Evolutionary conservation across 2,113 vertebrate genomes (phyloP), one percentile per base, ranked within the genome.

Genomic region (Thunnus thynnus): DNA sequence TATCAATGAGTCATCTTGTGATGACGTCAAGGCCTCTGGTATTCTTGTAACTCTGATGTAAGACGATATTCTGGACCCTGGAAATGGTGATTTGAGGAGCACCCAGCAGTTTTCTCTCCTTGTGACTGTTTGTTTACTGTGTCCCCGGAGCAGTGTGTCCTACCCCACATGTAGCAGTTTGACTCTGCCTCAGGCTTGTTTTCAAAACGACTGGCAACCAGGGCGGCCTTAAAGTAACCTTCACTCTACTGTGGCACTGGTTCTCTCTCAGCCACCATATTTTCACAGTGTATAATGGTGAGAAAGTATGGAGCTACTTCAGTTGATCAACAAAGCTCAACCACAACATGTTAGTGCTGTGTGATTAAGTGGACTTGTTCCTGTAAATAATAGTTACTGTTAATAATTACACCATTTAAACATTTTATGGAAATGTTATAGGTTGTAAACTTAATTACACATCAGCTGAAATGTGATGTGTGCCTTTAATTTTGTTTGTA

Each of bases 101-200:
- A 69, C 36, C n/a, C 48, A 75, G 57, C 20, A 44, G 60, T 83
- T 76, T 62, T 56, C 20, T 70, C 16, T 61, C 20, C 57, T 20
- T 41, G 76, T 84, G 63, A 80, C 64, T 25, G 60, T 81, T 78
- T 85, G 58, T 91, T 82, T 68, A 78, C 63, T 57, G 54, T 51
- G 61, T 79, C 66, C 66, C 47, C 27, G 50, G 50, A 72, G 70
- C 54, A 47, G 56, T 12, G 20, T 57, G 62, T 36, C 20, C 30
- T 51, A 57, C 13, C 5, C 47, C 55, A 55, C 22, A 36, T 75
- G 58, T 64, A 58, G 54, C 63, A 32, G 16, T 60, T 61, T 62
- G 56, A 27, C 54, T 80, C 72, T 55, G 13, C 20, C 25, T 72
- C 50, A 46, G 64, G 41, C 52, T 78, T 78, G 63, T 80, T 78